These are phyloP conservation scores for Cromileptes altivelis DNA, from an alignment of 2,113 vertebrate genomes.

Conservation along the genomic window DNA sequence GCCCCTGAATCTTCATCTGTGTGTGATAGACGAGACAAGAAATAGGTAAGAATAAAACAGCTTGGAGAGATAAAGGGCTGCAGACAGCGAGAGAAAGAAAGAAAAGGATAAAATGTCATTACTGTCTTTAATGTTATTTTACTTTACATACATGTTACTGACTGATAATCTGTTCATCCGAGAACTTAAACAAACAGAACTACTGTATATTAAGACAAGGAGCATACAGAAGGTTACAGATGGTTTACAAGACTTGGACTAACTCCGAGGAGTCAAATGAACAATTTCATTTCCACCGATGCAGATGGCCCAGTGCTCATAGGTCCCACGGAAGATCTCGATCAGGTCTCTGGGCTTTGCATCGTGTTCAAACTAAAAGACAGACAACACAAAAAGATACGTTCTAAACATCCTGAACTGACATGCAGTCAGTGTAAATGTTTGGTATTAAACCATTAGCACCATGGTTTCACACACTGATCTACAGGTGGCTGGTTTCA, in stretches of 20 bases:
- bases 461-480: background rate
- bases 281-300: slow-evolving; percentile 86
- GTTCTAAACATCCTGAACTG: background rate
- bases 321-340: slow-evolving; percentile 83
- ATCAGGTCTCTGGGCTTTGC: slow-evolving; percentile 87
- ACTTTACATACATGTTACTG: background rate
- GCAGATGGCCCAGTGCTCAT: slow-evolving; percentile 89
- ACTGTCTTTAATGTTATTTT: background rate
- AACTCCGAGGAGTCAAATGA: slow-evolving; percentile 84
- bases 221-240: background rate
- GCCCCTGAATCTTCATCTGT: background rate
- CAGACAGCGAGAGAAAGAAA: background rate
- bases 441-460: background rate
- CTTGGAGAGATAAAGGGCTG: background rate
- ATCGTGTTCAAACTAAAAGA: slow-evolving; percentile 55
- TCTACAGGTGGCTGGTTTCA: no score
- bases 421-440: background rate
- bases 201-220: background rate
- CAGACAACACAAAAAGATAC: background rate
- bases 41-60: background rate
- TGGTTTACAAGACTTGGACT: slow-evolving; percentile 28
- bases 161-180: background rate
- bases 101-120: no score
- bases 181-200: background rate
- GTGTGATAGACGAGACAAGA: background rate